phyloP scores from a whole-genome alignment of 2,888 invertebrate genomes.

The Eustalomyia histrio region DNA sequence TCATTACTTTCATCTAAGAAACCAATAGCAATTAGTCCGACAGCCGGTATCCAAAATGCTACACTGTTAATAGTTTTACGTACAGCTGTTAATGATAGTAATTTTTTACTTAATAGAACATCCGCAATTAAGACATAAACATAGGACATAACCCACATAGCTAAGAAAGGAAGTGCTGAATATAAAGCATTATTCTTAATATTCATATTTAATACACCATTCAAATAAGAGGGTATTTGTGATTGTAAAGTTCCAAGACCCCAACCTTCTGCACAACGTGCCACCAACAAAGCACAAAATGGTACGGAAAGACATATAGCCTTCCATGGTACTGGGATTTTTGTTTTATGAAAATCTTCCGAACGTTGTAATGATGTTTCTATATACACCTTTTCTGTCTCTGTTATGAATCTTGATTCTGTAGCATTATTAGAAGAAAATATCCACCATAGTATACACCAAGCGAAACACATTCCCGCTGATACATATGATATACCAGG shows the following conservation, averaged over 20 bases:
- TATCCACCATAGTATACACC: constrained; percentile 81
- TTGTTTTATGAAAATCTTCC: constrained; percentile 65
- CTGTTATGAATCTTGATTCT: constrained; percentile 81
- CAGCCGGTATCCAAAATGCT: constrained; percentile 81
- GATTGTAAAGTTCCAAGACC: constrained; percentile 86
- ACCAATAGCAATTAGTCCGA: constrained; percentile 81
- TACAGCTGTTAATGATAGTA: constrained; percentile 75
- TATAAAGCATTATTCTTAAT: constrained; percentile 81
- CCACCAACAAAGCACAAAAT: constrained; percentile 82
- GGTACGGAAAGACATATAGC: constrained; percentile 84
- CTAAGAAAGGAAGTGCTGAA: constrained; percentile 69
- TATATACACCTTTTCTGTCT: constrained; percentile 82
- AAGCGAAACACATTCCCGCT: constrained; percentile 79
- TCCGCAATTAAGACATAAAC: constrained; percentile 79
- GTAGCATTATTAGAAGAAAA: constrained; percentile 82
- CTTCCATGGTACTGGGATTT: constrained; percentile 83
- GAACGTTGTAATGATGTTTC: constrained; percentile 77
- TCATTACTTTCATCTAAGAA: constrained; percentile 77
- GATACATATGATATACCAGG: constrained; percentile 84
- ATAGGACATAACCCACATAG: constrained; percentile 81
- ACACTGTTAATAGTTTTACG: constrained; percentile 74
- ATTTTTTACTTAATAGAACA: constrained; percentile 77
- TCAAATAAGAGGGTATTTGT: constrained; percentile 86
- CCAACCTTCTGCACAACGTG: constrained; percentile 85
- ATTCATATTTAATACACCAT: constrained; percentile 82